Base-by-base conservation (phyloP, 30 jellyfish, hydroid and myxozoan species). In the Turritopsis rubra region DNA sequence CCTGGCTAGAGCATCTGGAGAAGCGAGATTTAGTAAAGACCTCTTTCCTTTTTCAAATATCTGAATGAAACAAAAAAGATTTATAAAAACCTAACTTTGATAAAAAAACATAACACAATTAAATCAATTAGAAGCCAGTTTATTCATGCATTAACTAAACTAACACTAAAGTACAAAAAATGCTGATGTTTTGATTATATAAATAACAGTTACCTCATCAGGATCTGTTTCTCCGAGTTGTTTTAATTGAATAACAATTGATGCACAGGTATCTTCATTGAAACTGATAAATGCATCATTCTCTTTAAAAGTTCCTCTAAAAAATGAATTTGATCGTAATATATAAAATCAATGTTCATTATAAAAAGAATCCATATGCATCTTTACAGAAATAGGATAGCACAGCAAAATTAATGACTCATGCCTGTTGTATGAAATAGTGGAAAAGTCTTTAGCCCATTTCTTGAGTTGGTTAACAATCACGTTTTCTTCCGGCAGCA, bases 211-310 rank as follows among this genome's bases (percentile, higher is more conserved):
- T 80, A 80, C 83, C 31, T 88, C 96, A 23, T 76, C 88, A 24
- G 29, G 30, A 21, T 75, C 81, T 65, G 65, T 65, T 29, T 81
- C 26, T 26, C 23, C 53, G 17, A 23, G 81, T 24, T 60, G 71
- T 41, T 41, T 41, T 25, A 82, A 71, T 26, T 71, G 84, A 18
- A 88, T 52, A 7, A 88, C 66, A 52, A 88, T 87, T 7, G 96
- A 83, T 21, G 96, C 89, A 29, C 89, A 28, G 22, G 89, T 83
- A 65, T 88, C 96, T 18, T 76, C 89, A 53, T 79, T 83, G 77
- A 28, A 88, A 20, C 96, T 89, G 66, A 88, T 74, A 78, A 88
- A 88, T 21, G 89, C 84, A 75, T 88, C 96, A 16, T 84, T 85
- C 20, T 66, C 84, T 28, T 88, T 28, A 83, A 72, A 88, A 16